phyloP scores from a whole-genome alignment of 1,140 invertebrate species.

The Conus betulinus region DNA sequence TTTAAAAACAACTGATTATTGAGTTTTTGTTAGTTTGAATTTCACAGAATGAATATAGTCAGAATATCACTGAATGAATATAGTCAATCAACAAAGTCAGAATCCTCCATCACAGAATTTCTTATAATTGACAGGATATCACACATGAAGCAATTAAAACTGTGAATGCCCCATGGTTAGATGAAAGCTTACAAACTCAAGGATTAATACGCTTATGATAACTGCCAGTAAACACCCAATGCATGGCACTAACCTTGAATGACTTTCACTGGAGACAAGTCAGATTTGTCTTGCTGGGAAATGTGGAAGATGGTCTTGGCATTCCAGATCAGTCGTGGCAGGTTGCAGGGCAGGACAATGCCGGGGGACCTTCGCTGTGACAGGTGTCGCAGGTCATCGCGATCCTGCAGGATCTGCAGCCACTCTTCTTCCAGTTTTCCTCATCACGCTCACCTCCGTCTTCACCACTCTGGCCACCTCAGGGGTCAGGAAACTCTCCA shows the following conservation, averaged over 20 bases:
- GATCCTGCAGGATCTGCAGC: conserved; percentile 93
- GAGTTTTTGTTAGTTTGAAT: no score
- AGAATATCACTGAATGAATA: no score
- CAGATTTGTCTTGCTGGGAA: conserved; percentile 91
- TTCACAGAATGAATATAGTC: no score
- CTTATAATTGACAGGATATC: no score
- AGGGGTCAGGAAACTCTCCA: conserved; percentile 93
- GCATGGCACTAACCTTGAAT: conserved; percentile 81
- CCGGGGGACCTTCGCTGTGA: conserved; percentile 83
- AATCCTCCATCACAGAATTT: no score
- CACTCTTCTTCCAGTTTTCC: conserved; percentile 96
- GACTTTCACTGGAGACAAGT: conserved; percentile 94
- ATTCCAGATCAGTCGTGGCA: conserved; percentile 99
- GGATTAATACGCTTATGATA: no score
- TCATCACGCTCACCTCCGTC: conserved; percentile 92
- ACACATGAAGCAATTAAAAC: no score
- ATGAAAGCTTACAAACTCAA: no score
- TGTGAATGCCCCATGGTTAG: background rate
- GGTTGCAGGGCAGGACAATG: conserved; percentile 96
- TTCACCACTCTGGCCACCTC: conserved; percentile 95
- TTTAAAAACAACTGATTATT: no score
- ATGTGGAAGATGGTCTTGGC: conserved; percentile 99
- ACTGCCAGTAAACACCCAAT: no score
- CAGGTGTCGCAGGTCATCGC: conserved; percentile 86
- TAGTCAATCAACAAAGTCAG: no score